These are phyloP conservation scores for Busseola fusca DNA, from an alignment of 2,888 invertebrate species.

Conservation along the genomic window DNA sequence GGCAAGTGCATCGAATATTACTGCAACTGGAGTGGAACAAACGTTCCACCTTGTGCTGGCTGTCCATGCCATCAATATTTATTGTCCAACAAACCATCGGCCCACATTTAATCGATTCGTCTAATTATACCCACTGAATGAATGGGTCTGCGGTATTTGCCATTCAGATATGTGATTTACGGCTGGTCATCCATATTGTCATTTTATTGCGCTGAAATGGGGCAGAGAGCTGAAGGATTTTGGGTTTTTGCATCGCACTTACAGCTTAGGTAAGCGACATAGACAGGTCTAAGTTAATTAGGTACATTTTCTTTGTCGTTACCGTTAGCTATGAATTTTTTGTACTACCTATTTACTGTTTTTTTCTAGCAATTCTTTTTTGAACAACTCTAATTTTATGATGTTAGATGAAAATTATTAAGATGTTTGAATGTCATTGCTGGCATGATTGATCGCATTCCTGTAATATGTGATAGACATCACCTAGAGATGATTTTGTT, in stretches of 20 bases:
- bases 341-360: neutral
- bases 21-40: slow-evolving; percentile 74
- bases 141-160: slow-evolving; percentile 53
- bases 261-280: neutral
- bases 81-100: slow-evolving; percentile 60
- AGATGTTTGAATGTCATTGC: neutral
- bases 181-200: slow-evolving; percentile 19
- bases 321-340: neutral
- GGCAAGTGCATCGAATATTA: slow-evolving; percentile 69
- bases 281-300: neutral
- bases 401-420: neutral
- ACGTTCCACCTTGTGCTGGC: slow-evolving; percentile 64
- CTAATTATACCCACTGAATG: slow-evolving; percentile 55
- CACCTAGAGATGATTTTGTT: neutral
- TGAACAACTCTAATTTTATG: neutral
- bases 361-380: neutral
- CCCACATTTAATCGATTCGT: slow-evolving; percentile 50
- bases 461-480: neutral
- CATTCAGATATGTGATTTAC: slow-evolving; percentile 49
- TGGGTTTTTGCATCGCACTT: neutral
- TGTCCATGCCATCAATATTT: slow-evolving; percentile 66
- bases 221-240: neutral
- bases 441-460: neutral
- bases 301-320: neutral
- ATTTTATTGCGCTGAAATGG: slow-evolving; percentile 27